These are phyloP conservation scores for Drosophila neonasuta DNA, from an alignment of 2,888 invertebrate genomes.

Conservation along the genomic window DNA sequence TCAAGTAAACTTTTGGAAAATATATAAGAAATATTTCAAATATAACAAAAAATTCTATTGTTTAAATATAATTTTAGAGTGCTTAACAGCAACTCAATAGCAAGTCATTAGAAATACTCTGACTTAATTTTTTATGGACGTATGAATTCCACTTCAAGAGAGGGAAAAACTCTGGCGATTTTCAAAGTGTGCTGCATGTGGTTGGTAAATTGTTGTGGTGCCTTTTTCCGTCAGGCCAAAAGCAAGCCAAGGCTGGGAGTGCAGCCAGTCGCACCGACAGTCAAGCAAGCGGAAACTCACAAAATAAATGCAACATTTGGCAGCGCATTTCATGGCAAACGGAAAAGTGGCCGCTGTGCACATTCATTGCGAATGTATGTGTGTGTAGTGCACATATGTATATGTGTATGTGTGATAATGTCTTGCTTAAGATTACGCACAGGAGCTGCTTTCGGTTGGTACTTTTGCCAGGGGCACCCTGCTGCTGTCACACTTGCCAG, in stretches of 20 bases:
- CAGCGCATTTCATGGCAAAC: conserved; percentile 69
- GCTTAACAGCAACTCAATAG: background rate
- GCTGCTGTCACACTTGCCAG: conserved; percentile 48
- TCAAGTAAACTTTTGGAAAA: no score
- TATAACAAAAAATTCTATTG: background rate
- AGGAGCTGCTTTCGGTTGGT: conserved; percentile 20
- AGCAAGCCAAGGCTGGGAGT: conserved; percentile 5
- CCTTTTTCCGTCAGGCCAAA: conserved; percentile 32
- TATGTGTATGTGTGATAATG: conserved; percentile 41
- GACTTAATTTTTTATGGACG: conserved; percentile 23
- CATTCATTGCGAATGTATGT: conserved; percentile 27
- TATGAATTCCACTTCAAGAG: conserved; percentile 34
- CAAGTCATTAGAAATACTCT: background rate
- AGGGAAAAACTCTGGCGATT: conserved; percentile 2
- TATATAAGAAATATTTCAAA: no score
- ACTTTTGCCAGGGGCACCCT: conserved; percentile 41
- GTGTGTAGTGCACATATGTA: conserved; percentile 13
- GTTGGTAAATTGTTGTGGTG: conserved; percentile 48
- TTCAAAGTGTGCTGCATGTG: conserved; percentile 19
- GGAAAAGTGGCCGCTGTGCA: conserved; percentile 68
- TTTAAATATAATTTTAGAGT: no score
- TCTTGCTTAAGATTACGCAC: conserved; percentile 47
- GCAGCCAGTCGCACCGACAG: conserved; percentile 30
- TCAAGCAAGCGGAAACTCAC: conserved; percentile 69
- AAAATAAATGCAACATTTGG: conserved; percentile 80